Conservation (phyloP, 2,888 invertebrate genomes). For the Heteromyza rotundicornis region DNA sequence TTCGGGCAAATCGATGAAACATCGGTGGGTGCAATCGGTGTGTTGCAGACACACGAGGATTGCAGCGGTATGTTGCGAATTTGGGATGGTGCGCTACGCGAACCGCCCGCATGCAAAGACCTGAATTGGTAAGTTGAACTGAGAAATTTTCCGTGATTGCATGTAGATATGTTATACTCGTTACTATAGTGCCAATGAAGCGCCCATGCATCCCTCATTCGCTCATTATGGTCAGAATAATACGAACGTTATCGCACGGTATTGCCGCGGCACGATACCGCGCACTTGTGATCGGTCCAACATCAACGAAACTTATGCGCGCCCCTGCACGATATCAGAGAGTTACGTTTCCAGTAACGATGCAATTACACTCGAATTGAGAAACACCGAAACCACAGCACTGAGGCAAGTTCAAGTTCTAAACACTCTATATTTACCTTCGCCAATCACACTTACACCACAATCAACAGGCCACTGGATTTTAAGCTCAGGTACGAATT, state of each 20-base stretch:
- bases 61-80: conserved; percentile 84
- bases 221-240: conserved; percentile 70
- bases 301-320: conserved; percentile 66
- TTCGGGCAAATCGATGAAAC: conserved; percentile 63
- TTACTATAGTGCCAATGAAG: conserved; percentile 48
- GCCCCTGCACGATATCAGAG: conserved; percentile 81
- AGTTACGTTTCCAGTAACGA: conserved; percentile 84
- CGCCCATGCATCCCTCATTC: conserved; percentile 39
- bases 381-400: conserved; percentile 82
- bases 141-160: neutral
- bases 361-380: conserved; percentile 79
- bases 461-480: conserved; percentile 78
- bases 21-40: conserved; percentile 57
- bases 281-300: conserved; percentile 84
- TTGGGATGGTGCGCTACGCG: conserved; percentile 84
- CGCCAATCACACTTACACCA: neutral
- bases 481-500: conserved; percentile 89
- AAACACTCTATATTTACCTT: neutral
- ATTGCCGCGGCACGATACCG: conserved; percentile 82
- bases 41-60: conserved; percentile 71
- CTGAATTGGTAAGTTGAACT: conserved; percentile 75
- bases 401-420: conserved; percentile 76
- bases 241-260: conserved; percentile 79
- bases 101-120: conserved; percentile 79
- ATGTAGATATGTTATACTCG: neutral